phyloP scores from a whole-genome alignment of 2,113 vertebrate species.

The Lontra canadensis region DNA sequence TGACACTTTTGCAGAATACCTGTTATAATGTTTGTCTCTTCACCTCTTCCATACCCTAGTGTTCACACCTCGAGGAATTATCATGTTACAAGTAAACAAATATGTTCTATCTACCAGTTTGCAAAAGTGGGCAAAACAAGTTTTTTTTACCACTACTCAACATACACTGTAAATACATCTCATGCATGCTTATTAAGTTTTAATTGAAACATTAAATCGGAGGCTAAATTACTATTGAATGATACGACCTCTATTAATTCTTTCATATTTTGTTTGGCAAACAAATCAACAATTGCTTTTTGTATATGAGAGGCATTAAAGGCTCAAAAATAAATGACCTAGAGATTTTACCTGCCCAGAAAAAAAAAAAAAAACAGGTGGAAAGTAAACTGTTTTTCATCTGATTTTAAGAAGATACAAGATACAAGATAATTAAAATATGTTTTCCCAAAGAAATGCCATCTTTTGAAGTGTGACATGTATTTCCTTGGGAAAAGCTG shows the following conservation, averaged over 20 bases:
- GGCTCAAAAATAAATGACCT: constrained; percentile 20
- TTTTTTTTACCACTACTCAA: constrained; percentile 75
- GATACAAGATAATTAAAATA: constrained; percentile 31
- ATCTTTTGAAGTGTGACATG: background rate
- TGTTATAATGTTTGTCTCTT: constrained; percentile 80
- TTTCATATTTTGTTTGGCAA: constrained; percentile 71
- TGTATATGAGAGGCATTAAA: constrained; percentile 1
- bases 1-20: constrained; percentile 76
- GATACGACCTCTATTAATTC: constrained; percentile 43
- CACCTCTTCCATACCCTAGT: constrained; percentile 79
- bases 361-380: constrained; percentile 9
- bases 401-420: constrained; percentile 43
- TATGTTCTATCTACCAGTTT: constrained; percentile 83
- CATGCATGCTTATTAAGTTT: constrained; percentile 79
- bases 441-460: background rate
- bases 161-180: constrained; percentile 74
- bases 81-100: constrained; percentile 84
- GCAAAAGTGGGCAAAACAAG: constrained; percentile 81
- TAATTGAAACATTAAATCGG: constrained; percentile 73
- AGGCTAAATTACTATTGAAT: constrained; percentile 56
- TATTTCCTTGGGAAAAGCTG: constrained; percentile 28
- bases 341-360: constrained; percentile 56
- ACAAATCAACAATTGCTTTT: constrained; percentile 50
- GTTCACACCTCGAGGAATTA: constrained; percentile 82
- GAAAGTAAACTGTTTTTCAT: background rate